Percentiles rank a stretch among this genome's conserved stretches.
Evolutionary conservation across 2,888 invertebrate genomes (phyloP).

Genomic region (Lepidonotus clava): DNA sequence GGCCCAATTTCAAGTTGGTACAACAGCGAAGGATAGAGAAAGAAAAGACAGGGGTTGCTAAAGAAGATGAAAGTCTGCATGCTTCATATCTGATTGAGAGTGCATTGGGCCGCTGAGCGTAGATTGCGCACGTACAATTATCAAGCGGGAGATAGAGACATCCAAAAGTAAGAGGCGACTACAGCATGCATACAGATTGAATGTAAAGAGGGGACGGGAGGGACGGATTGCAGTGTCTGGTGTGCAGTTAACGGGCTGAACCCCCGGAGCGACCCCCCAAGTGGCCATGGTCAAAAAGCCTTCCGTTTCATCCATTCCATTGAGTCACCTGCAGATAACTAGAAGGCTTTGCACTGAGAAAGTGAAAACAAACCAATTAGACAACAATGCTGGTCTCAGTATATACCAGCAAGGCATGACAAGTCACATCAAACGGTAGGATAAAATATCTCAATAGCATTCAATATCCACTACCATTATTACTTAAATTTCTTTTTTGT

Average conservation of each 20-base stretch:
- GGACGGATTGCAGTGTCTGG: not conserved
- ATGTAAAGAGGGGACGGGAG: not conserved
- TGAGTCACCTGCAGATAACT: constrained; percentile 69
- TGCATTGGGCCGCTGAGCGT: too few relatives aligned
- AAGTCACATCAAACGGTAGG: not conserved
- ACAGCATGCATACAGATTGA: too few relatives aligned
- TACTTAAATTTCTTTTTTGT: not conserved
- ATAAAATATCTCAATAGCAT: not conserved
- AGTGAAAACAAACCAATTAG: constrained; percentile 52
- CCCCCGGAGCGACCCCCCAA: not conserved
- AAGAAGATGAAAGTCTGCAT: too few relatives aligned
- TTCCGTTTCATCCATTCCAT: constrained; percentile 70
- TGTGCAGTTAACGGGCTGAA: not conserved
- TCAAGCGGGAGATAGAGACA: too few relatives aligned
- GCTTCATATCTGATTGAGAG: too few relatives aligned
- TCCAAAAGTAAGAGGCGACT: too few relatives aligned
- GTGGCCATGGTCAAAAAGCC: constrained; percentile 80
- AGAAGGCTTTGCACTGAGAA: constrained; percentile 74
- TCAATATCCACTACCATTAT: not conserved
- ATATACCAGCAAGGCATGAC: constrained; percentile 12
- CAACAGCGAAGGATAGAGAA: too few relatives aligned
- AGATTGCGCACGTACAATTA: too few relatives aligned
- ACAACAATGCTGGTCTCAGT: constrained; percentile 35
- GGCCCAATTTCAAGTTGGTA: too few relatives aligned
- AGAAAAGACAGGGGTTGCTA: too few relatives aligned